Evolutionary conservation across 2,888 invertebrate species (phyloP), one percentile per base, ranked within the genome.

Genomic region (Criorhina ranunculi): DNA sequence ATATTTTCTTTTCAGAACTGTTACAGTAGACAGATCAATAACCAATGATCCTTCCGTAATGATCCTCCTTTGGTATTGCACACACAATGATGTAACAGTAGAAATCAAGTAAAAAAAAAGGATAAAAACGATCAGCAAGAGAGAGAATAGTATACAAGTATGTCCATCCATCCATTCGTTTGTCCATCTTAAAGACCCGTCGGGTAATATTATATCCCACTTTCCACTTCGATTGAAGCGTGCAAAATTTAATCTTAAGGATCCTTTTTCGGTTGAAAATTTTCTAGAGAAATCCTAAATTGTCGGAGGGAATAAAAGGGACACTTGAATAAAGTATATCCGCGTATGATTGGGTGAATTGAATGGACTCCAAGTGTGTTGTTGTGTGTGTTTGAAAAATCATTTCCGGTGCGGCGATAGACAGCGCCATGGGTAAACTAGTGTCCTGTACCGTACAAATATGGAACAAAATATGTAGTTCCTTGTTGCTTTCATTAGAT

Each of bases 221-320:
- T 76, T 85, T 85, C 80, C 80, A 70, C 64, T 70, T 70, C 75
- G 66, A 70, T 76, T 44, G 66, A 83, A 85, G 85, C 85, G 85
- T 85, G 85, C 85, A 85, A 80, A 85, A 85, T 85, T 59, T 76
- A 85, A 80, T 85, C 80, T 80, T 17, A 76, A 85, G 80, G 64
- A 76, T 69, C 35, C 35, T 60, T 51, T n/a, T 53, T 60, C 19
- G 9, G 46, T 11, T 17, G 9, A 51, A 12, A 37, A 37, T 69
- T 57, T n/a, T 62, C 17, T 37, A n/a, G 29, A 60, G 35, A 53
- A 57, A 46, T 55, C 33, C 15, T 3, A 12, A 33, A 64, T 77
- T 60, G 67, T 73, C 53, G 83, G 75, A 53, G 17, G 7, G 64
- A 51, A 62, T 70, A 17, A 80, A 85, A 80, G 53, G 79, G 73